phyloP scores from a whole-genome alignment of 2,113 vertebrate species.

The Entomyzon cyanotis region DNA sequence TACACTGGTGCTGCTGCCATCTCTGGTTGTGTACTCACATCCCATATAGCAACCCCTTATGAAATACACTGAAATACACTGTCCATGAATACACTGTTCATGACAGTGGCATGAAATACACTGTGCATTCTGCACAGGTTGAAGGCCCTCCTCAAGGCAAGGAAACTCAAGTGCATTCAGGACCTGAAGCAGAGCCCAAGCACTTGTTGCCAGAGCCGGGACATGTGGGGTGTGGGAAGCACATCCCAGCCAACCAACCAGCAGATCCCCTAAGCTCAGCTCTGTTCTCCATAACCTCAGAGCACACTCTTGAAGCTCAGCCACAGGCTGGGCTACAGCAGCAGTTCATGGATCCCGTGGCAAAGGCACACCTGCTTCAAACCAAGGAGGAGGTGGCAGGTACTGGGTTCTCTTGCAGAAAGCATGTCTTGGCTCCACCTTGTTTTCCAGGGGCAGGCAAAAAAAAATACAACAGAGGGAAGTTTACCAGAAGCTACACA shows the following conservation, averaged over 20 bases:
- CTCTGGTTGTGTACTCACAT: neutral
- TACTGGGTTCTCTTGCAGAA: neutral
- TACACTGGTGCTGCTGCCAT: accelerated
- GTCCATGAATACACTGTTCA: too few relatives aligned
- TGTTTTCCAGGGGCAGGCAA: neutral
- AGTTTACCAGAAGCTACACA: neutral
- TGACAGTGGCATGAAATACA: neutral
- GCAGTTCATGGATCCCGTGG: neutral
- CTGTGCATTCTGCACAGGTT: neutral
- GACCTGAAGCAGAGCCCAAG: neutral
- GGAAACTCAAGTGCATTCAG: neutral
- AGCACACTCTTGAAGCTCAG: neutral
- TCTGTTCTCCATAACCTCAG: neutral
- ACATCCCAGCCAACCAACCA: neutral
- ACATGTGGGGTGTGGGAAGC: neutral
- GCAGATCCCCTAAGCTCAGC: neutral
- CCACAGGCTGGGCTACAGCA: neutral
- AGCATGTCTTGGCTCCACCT: neutral
- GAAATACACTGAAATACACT: neutral
- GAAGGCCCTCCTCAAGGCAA: neutral
- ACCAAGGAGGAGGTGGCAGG: neutral
- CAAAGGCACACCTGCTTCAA: neutral
- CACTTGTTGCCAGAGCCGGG: neutral
- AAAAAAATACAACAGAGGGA: neutral
- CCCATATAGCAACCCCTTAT: neutral